These are phyloP conservation scores for Aegotheles bennettii DNA, from an alignment of 2,113 vertebrate genomes.

Conservation along the genomic window DNA sequence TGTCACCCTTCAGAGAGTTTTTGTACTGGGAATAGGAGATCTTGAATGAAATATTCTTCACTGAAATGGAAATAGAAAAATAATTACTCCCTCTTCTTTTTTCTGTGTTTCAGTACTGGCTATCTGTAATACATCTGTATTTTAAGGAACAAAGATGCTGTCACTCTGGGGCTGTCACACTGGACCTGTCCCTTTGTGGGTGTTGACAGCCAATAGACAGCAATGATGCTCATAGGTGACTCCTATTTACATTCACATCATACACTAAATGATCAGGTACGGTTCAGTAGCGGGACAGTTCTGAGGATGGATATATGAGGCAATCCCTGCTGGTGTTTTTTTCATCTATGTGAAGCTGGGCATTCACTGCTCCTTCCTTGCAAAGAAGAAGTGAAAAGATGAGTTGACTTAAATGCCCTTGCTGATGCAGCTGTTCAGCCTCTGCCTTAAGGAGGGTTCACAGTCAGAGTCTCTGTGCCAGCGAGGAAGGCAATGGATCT, in stretches of 20 bases:
- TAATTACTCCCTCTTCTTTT: background rate
- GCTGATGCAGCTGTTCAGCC: background rate
- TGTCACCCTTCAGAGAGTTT: slow-evolving; percentile 36
- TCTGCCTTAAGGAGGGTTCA: background rate
- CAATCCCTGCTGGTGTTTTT: background rate
- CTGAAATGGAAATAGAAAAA: slow-evolving; percentile 45
- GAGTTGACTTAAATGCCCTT: background rate
- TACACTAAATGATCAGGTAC: background rate
- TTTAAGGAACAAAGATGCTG: background rate
- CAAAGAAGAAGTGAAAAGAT: background rate
- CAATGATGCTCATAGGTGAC: background rate
- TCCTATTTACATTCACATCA: background rate
- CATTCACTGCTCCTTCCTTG: background rate
- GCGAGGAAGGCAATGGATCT: background rate
- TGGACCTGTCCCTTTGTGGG: background rate
- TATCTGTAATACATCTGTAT: background rate
- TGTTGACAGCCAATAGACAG: background rate
- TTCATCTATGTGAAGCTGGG: background rate
- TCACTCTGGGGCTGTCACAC: background rate
- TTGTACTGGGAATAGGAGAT: slow-evolving; percentile 66
- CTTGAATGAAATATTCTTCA: slow-evolving; percentile 46
- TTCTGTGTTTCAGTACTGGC: background rate
- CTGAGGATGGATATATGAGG: background rate
- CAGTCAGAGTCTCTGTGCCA: background rate
- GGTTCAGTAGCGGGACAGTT: background rate